These are phyloP conservation scores for Diorhabda carinulata DNA, from an alignment of 1,140 invertebrate species.

Conservation along the genomic window DNA sequence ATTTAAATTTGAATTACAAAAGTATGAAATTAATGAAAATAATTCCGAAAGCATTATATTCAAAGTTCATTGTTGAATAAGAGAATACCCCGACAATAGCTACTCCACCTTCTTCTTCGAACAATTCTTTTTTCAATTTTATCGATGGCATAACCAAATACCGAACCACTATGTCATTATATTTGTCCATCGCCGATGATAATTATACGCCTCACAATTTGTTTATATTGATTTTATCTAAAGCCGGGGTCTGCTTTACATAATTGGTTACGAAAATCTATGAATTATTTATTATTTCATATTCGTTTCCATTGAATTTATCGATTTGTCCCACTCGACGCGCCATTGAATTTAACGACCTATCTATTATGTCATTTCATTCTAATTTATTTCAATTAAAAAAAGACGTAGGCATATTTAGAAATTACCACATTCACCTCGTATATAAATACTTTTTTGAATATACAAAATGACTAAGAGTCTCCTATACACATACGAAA, in stretches of 20 bases:
- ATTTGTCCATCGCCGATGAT: conserved; percentile 10
- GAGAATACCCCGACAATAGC: no score
- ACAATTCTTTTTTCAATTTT: conserved; percentile 12
- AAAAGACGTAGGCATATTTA: no score
- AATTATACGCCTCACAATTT: conserved; percentile 12
- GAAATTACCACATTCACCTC: no score
- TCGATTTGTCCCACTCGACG: conserved; percentile 7
- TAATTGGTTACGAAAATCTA: conserved; percentile 15
- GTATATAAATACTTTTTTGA: no score
- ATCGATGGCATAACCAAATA: conserved; percentile 3
- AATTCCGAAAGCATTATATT: no score
- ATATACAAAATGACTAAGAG: no score
- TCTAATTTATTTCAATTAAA: no score
- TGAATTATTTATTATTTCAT: conserved; percentile 13
- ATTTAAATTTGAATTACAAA: no score
- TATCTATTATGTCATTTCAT: no score
- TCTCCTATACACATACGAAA: no score
- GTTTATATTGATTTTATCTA: conserved; percentile 16
- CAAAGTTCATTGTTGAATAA: no score
- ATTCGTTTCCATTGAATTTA: conserved; percentile 4
- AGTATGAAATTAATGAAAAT: no score
- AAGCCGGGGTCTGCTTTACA: conserved; percentile 8
- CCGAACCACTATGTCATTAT: conserved; percentile 9
- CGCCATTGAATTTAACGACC: background rate
- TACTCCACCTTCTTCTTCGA: background rate